A percentile compares a stretch with the other conserved stretches of the same genome.
phyloP scores from a whole-genome alignment of 2,888 invertebrate species.

The Nowickia ferox region DNA sequence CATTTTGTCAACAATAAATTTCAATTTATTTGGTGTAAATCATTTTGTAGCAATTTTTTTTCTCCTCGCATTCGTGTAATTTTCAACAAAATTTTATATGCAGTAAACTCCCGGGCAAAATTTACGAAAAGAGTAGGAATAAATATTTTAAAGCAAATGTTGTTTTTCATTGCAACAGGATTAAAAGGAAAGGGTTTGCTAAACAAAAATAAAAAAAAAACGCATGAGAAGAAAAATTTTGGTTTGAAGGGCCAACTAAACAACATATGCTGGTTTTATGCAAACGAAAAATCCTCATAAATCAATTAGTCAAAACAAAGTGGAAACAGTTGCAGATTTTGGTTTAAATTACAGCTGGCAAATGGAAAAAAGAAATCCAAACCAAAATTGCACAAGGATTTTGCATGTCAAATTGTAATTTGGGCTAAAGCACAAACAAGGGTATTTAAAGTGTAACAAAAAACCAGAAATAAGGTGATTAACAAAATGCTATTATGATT shows the following conservation, averaged over 20 bases:
- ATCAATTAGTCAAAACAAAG: slow-evolving; percentile 71
- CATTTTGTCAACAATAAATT: slow-evolving; percentile 78
- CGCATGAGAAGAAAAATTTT: not conserved
- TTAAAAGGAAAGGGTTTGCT: slow-evolving; percentile 44
- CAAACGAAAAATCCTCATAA: slow-evolving; percentile 71
- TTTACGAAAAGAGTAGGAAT: not conserved
- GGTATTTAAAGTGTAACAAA: slow-evolving; percentile 67
- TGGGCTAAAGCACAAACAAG: slow-evolving; percentile 52
- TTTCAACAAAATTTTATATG: slow-evolving; percentile 44
- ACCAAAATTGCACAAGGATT: slow-evolving; percentile 56
- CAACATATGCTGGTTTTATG: slow-evolving; percentile 70
- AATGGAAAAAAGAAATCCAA: slow-evolving; percentile 15
- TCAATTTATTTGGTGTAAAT: slow-evolving; percentile 82
- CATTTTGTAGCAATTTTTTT: slow-evolving; percentile 75
- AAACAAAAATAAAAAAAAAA: slow-evolving; percentile 7
- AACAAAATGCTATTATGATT: slow-evolving; percentile 67
- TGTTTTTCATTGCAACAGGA: slow-evolving; percentile 52
- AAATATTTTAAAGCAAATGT: slow-evolving; percentile 54
- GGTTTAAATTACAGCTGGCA: slow-evolving; percentile 62
- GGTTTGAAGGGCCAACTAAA: slow-evolving; percentile 27
- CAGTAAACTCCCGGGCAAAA: slow-evolving; percentile 13
- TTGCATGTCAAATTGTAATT: slow-evolving; percentile 72
- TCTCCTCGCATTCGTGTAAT: slow-evolving; percentile 27
- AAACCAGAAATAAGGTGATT: slow-evolving; percentile 63
- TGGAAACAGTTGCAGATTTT: slow-evolving; percentile 71